Percentiles rank a stretch among this genome's conserved stretches.
Evolutionary conservation across 1,140 invertebrate species (phyloP).

Genomic region (Pachyrhynchus sulphureomaculatus): DNA sequence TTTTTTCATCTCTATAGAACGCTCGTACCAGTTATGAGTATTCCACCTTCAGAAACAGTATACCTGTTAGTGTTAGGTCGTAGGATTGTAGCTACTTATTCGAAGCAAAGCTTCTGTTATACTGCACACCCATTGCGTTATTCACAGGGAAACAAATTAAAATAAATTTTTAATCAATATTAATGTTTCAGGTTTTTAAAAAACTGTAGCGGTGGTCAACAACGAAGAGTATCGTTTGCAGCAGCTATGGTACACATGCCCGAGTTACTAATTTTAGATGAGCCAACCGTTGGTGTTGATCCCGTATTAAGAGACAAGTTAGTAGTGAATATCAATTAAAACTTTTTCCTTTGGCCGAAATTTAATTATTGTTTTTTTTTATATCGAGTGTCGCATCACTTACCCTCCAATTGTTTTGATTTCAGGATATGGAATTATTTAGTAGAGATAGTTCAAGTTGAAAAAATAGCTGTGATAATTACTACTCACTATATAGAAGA

Average conservation of each 20-base stretch:
- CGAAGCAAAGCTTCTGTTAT: too few relatives aligned
- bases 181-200: slow-evolving; percentile 59
- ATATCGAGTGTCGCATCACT: too few relatives aligned
- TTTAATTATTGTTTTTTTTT: neutral
- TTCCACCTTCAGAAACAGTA: too few relatives aligned
- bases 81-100: too few relatives aligned
- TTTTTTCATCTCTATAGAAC: too few relatives aligned
- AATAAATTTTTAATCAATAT: too few relatives aligned
- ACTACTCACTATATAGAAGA: slow-evolving; percentile 97
- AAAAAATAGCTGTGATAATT: slow-evolving; percentile 76
- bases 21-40: too few relatives aligned
- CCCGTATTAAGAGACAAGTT: slow-evolving; percentile 83
- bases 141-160: neutral
- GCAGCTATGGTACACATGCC: slow-evolving; percentile 85
- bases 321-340: neutral
- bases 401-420: too few relatives aligned
- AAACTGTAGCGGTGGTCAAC: slow-evolving; percentile 83
- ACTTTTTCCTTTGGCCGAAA: neutral
- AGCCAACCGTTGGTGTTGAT: slow-evolving; percentile 91
- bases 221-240: slow-evolving; percentile 83
- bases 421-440: slow-evolving; percentile 89
- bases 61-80: too few relatives aligned
- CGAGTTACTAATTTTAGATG: slow-evolving; percentile 86
- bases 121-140: neutral
- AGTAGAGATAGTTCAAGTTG: slow-evolving; percentile 67